Base-by-base conservation (phyloP, 2,888 invertebrate genomes). In the Drosophila affinis region DNA sequence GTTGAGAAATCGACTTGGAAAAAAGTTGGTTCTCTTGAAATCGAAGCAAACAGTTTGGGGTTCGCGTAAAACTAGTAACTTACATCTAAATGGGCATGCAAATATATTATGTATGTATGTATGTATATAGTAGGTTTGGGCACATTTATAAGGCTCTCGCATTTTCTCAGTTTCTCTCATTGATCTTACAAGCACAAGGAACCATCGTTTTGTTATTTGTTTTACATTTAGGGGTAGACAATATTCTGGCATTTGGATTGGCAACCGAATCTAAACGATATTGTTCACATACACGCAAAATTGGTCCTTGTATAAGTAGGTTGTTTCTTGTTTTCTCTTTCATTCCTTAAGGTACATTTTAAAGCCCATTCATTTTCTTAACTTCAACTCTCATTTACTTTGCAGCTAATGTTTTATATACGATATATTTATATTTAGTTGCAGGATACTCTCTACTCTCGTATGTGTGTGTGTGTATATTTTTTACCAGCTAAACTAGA, bases 401-500 rank as follows among this genome's bases (percentile, higher is more conserved):
- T 10, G 46, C 47, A 29, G 24, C 12, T 7, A 29, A 17, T 18
- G 14, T 46, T 12, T 21, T 58, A n/a, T 17, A 29, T 52, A 24
- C 34, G 32, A 3, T n/a, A 14, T 3, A 32, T 32, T 2, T 10
- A 7, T 14, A 34, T 12, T 14, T 34, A 34, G 14, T 39, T n/a
- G 52, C 52, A n/a, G 17, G 6, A n/a, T 39, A 21, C 21, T 58
- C 21, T 32, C 24, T 24, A 24, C 24, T 9, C 17, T 54, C 46
- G 14, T 56, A 17, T 32, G 49, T 57, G 21, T 47, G 18, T 56
- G 14, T 56, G 45, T 55, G 12, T 12, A 12, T 21, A 21, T 29
- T 18, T 70, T n/a, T 56, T 76, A 71, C 9, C 47, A 24, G 14
- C 71, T 81, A 81, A 51, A 75, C 78, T 87, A 88, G 3, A 6